Evolutionary conservation across 1,140 invertebrate species (phyloP), one percentile per base, ranked within the genome.

Genomic region (Megalopta genalis): DNA sequence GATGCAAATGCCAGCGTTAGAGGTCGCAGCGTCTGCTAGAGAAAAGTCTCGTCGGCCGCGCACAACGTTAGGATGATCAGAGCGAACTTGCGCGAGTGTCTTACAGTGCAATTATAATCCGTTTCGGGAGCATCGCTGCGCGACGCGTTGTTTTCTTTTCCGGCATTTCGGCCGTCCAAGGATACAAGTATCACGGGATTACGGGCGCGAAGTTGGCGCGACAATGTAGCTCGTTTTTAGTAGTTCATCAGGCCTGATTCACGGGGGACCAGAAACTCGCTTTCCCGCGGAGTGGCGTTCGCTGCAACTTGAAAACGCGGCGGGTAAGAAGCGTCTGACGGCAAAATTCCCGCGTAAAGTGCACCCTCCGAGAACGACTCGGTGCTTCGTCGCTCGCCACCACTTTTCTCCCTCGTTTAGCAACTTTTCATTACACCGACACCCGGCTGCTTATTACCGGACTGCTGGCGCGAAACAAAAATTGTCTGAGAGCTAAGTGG

Each of bases 151-250:
- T n/a, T 32, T 18, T 46, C 25, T 23, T 76, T 59, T 39, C 37
- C 37, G 18, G 4, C 5, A 5, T 27, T 32, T 14, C 0, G 12
- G 63, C 21, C 39, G 4, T 23, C 1, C 14, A 18, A 16, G 37
- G 25, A 74, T 67, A 16, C 70, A 46, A 79, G 39, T 27, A 60
- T 67, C 39, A 23, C 62, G 52, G 52, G 16, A 67, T 79, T 67
- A 78, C 63, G 63, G 10, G 63, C 21, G 39, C 18, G 65, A 74
- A 73, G 32, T 67, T 49, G 8, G 2, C 39, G 62, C 63, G 52
- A 79, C 77, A 79, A 79, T 79, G 21, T 60, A 52, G 77, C 77
- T 79, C 77, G 52, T 79, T 74, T 79, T 73, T 79, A 74, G 62
- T 74, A 39, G 77, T 73, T 79, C 77, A 79, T 79, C 42, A 79